Conservation (phyloP, 2,797 vertebrate genomes). For the Cetoscarus ocellatus region DNA sequence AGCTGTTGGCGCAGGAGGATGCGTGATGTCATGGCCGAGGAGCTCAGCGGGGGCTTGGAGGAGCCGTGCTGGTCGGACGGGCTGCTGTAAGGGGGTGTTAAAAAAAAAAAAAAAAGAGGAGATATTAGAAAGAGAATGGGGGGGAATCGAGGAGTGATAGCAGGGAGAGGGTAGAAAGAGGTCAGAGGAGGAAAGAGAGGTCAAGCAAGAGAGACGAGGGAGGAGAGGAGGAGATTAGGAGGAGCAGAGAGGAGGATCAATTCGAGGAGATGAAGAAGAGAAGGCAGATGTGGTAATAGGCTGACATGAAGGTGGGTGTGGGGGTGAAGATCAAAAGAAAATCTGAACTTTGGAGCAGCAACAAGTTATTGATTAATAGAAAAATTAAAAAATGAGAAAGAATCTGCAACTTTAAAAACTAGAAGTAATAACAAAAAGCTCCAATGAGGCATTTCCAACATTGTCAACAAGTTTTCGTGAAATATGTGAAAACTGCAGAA, state of each 20-base stretch:
- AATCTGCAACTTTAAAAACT: neutral
- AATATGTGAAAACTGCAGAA: no score
- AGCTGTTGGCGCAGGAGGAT: slow-evolving; percentile 98
- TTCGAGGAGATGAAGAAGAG: slow-evolving; percentile 26
- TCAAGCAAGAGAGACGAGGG: slow-evolving; percentile 53
- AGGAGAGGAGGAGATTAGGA: slow-evolving; percentile 40
- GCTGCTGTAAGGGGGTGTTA: slow-evolving; percentile 76
- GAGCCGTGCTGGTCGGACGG: slow-evolving; percentile 92
- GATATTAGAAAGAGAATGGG: slow-evolving; percentile 9
- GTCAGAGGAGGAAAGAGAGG: slow-evolving; percentile 53
- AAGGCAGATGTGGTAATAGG: slow-evolving; percentile 29
- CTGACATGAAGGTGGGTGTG: slow-evolving; percentile 31
- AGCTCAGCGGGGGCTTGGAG: slow-evolving; percentile 95
- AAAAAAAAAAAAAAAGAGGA: slow-evolving; percentile 13
- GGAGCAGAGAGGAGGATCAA: neutral
- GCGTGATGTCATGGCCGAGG: slow-evolving; percentile 95
- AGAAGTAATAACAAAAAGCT: no score
- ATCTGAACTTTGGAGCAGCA: slow-evolving; percentile 6
- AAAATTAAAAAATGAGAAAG: neutral
- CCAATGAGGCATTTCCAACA: no score
- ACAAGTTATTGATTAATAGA: neutral
- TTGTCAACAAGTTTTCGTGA: no score
- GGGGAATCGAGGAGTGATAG: slow-evolving; percentile 11
- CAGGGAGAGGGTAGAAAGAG: slow-evolving; percentile 43
- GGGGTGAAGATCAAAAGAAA: slow-evolving; percentile 45